Evolutionary conservation across 2,888 invertebrate genomes (phyloP).

Genomic region (Drosophila fungiperda): DNA sequence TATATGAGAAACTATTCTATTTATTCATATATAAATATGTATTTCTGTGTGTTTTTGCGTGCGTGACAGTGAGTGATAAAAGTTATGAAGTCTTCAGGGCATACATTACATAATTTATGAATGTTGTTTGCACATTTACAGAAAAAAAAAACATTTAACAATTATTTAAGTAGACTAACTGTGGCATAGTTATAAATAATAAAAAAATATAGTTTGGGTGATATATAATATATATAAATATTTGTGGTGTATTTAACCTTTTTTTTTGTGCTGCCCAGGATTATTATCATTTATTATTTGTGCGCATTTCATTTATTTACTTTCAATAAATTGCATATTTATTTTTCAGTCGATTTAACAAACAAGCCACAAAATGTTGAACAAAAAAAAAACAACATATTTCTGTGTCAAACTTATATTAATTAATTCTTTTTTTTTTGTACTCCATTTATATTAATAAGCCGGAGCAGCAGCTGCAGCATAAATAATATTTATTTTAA

Average conservation of each 20-base stretch:
- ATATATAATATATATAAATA: not conserved
- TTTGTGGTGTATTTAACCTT: not conserved
- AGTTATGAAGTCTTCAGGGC: conserved; percentile 65
- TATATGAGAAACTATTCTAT: conserved; percentile 23
- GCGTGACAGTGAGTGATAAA: conserved; percentile 73
- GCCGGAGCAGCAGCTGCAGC: conserved; percentile 6
- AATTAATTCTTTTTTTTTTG: conserved; percentile 29
- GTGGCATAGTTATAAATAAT: not conserved
- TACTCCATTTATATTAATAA: conserved; percentile 51
- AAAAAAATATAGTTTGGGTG: not conserved
- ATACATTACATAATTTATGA: conserved; percentile 31
- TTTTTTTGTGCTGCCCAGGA: not conserved
- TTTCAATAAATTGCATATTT: conserved; percentile 6
- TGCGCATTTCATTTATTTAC: conserved; percentile 6
- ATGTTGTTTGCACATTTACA: conserved; percentile 3
- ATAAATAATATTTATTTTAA: conserved; percentile 59
- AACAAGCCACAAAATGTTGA: not conserved
- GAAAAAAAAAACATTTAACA: not conserved
- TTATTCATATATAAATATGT: conserved; percentile 5
- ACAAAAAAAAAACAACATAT: not conserved
- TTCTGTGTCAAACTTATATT: conserved; percentile 16
- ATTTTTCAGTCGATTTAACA: not conserved
- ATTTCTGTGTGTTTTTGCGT: conserved; percentile 12
- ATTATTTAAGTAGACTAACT: not conserved
- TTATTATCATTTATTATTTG: not conserved